Conservation (phyloP, 2,113 vertebrate species). For the Cacatua alba region DNA sequence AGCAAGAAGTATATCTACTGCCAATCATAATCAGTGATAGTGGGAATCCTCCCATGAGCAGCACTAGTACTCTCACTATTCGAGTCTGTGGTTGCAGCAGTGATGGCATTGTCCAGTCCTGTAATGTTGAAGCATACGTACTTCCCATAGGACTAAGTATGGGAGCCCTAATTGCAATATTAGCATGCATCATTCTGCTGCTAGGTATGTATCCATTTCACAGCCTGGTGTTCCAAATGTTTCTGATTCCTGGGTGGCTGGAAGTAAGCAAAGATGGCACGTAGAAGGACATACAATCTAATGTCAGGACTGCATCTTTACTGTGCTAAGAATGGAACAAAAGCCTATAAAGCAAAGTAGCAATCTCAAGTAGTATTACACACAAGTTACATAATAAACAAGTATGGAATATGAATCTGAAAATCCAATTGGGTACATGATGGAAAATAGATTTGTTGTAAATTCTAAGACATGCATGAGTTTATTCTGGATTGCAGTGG, state of each 20-base stretch:
- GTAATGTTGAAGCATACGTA: slow-evolving; percentile 94
- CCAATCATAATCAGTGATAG: slow-evolving; percentile 95
- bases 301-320: neutral
- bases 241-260: neutral
- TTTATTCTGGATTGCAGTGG: neutral
- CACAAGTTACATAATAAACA: neutral
- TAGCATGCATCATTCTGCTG: slow-evolving; percentile 94
- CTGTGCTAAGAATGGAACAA: neutral
- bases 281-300: neutral
- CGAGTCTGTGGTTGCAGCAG: slow-evolving; percentile 95
- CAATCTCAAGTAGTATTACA: neutral
- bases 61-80: slow-evolving; percentile 96
- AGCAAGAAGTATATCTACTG: slow-evolving; percentile 95
- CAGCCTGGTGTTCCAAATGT: neutral
- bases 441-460: neutral
- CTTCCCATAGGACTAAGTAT: slow-evolving; percentile 98
- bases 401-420: neutral
- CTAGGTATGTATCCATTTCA: slow-evolving; percentile 82
- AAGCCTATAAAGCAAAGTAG: neutral
- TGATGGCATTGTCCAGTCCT: slow-evolving; percentile 92
- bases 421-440: neutral
- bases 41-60: slow-evolving; percentile 95
- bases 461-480: neutral
- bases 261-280: neutral
- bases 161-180: slow-evolving; percentile 96